Conservation (phyloP, 2,888 invertebrate species). For the Allygus modestus region DNA sequence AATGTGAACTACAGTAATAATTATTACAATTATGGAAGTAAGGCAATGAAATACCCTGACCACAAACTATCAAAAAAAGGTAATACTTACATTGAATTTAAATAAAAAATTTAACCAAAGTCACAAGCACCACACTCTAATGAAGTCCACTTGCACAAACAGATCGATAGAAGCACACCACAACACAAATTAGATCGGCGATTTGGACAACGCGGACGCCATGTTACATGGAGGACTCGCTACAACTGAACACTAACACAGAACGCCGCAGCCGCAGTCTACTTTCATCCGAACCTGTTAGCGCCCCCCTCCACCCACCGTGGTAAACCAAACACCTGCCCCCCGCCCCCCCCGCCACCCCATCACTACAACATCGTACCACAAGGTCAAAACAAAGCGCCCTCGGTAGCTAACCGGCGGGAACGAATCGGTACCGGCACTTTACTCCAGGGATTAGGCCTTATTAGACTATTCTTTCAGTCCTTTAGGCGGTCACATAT, state of each 20-base stretch:
- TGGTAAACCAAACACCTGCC: constrained; percentile 10
- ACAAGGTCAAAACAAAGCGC: constrained; percentile 39
- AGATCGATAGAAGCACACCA: not conserved
- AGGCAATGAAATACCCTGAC: too few species aligned
- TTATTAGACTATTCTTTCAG: too few species aligned
- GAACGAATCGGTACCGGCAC: not conserved
- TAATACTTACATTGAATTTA: not conserved
- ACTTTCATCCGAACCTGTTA: constrained; percentile 41
- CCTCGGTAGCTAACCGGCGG: not conserved
- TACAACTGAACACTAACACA: not conserved
- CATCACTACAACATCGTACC: too few species aligned
- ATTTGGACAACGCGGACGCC: not conserved
- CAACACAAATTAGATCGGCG: not conserved
- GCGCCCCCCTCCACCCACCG: constrained; percentile 18
- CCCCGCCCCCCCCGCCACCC: too few species aligned
- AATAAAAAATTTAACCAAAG: not conserved
- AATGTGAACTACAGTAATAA: too few species aligned
- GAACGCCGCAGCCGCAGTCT: constrained; percentile 21
- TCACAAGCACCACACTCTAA: not conserved
- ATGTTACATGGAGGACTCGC: not conserved
- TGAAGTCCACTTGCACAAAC: not conserved
- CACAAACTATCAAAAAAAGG: not conserved
- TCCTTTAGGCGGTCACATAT: too few species aligned
- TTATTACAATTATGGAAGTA: too few species aligned
- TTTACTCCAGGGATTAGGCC: too few species aligned